Evolutionary conservation across 2,888 invertebrate species (phyloP), one percentile per base, ranked within the genome.

Genomic region (Alentia gelatinosa): DNA sequence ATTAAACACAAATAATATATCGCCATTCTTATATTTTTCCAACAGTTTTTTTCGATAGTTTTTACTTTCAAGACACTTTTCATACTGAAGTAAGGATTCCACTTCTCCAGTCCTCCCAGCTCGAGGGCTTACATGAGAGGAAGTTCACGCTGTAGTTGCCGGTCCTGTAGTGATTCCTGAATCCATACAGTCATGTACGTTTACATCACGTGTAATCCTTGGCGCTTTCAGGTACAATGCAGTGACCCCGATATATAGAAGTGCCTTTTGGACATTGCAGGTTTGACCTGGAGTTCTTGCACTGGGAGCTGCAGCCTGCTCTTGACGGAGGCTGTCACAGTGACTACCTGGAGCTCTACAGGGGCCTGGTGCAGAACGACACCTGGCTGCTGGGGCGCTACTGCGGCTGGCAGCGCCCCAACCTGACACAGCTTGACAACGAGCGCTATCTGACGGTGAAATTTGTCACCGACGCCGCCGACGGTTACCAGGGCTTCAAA

Each of bases 301-400:
- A 37, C 26, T 90, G 90, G 90, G 90, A 90, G 30, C 40, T 90
- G 23, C 83, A 90, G 84, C 90, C 90, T 1, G 4, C 90, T 1
- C 0, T 63, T 1, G 42, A 50, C 12, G 56, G 63, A 4, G 35
- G 30, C 9, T 90, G 90, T 40, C 56, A 86, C 26, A 26, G 40
- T n/a, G 91, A 91, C 89, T 91, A 89, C 63, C 30, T 91, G 40
- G 91, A 91, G 50, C 37, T 91, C 7, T 79, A 89, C 33, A 75
- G 83, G 26, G 91, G 91, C n/a, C 83, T 50, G 19, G 39, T n/a
- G 1, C 75, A 47, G 50, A 91, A 89, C 83, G 5, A 19, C 39
- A 63, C 90, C 19, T 30, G 23, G 84, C 30, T 63, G 35, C 19
- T 84, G 12, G 63, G 84, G 12, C 50, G 84, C 1, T 90, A 63